These are phyloP conservation scores for Zaprionus gabonicus DNA, from an alignment of 1,140 invertebrate species.

Conservation along the genomic window DNA sequence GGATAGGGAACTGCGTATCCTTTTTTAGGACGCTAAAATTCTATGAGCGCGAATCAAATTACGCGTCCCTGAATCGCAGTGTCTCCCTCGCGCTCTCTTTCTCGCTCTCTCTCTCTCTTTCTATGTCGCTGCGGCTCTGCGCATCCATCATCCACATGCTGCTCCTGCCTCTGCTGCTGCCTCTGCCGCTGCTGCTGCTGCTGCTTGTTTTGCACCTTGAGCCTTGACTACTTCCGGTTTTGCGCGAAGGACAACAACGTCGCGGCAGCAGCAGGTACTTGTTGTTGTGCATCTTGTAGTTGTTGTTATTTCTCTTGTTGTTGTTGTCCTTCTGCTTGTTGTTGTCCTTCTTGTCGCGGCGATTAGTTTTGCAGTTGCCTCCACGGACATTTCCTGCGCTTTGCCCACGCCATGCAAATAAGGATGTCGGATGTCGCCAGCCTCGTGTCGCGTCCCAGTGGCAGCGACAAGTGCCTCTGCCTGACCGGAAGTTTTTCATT, in stretches of 20 bases:
- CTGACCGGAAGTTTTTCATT: conserved; percentile 57
- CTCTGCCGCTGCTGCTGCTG: not conserved
- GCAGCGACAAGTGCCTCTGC: conserved; percentile 56
- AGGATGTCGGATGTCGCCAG: conserved; percentile 66
- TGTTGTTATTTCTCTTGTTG: conserved; percentile 34
- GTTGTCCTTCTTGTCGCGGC: conserved; percentile 26
- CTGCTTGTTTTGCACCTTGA: conserved; percentile 75
- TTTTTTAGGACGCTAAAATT: conserved; percentile 31
- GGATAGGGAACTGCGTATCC: conserved; percentile 29
- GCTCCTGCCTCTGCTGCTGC: conserved; percentile 40
- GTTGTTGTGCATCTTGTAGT: conserved; percentile 15
- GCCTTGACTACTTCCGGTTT: conserved; percentile 80
- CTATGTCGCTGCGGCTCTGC: not conserved
- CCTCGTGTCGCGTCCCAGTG: not conserved
- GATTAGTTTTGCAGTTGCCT: conserved; percentile 34
- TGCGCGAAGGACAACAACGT: conserved; percentile 70
- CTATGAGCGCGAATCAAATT: conserved; percentile 77
- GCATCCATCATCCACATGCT: conserved; percentile 70
- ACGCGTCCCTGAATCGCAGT: conserved; percentile 41
- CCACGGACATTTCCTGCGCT: conserved; percentile 68
- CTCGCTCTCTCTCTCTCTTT: not conserved
- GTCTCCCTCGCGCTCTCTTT: not conserved
- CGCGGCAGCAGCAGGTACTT: conserved; percentile 64
- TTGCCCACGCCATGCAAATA: conserved; percentile 70
- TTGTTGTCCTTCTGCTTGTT: conserved; percentile 2